Percentiles rank a stretch among this genome's conserved stretches.
Evolutionary conservation across 2,888 invertebrate species (phyloP).

Genomic region (Plagodis pulveraria): DNA sequence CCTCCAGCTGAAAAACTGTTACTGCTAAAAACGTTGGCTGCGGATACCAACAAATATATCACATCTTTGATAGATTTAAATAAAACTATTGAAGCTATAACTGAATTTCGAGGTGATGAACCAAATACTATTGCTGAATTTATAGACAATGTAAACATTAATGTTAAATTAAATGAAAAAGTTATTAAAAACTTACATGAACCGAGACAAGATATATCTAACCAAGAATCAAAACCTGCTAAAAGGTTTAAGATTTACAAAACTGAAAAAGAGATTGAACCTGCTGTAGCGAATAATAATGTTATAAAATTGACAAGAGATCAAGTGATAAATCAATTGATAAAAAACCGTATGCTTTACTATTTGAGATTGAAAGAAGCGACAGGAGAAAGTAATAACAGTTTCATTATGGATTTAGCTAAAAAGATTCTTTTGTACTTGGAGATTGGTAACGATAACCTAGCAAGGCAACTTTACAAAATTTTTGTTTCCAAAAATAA

Average conservation of each 20-base stretch:
- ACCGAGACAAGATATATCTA: slow-evolving; percentile 21
- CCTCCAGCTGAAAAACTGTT: slow-evolving; percentile 55
- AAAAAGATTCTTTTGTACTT: slow-evolving; percentile 59
- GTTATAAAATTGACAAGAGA: slow-evolving; percentile 57
- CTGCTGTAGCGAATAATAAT: not conserved
- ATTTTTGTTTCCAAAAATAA: slow-evolving; percentile 52
- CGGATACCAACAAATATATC: slow-evolving; percentile 53
- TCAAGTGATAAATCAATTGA: slow-evolving; percentile 66
- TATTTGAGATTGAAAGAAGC: slow-evolving; percentile 60
- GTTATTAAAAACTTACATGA: slow-evolving; percentile 46
- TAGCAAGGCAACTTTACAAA: slow-evolving; percentile 69
- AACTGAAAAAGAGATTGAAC: not conserved
- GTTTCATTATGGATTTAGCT: slow-evolving; percentile 64
- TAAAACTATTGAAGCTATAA: slow-evolving; percentile 37
- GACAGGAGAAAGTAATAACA: slow-evolving; percentile 42
- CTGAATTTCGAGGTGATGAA: slow-evolving; percentile 43
- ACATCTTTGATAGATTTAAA: slow-evolving; percentile 53
- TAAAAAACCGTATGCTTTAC: slow-evolving; percentile 61
- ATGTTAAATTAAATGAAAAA: slow-evolving; percentile 54
- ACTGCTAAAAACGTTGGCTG: slow-evolving; percentile 60
- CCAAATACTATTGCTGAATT: slow-evolving; percentile 53
- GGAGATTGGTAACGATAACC: slow-evolving; percentile 55
- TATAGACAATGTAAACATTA: slow-evolving; percentile 49
- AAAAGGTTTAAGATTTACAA: slow-evolving; percentile 2
- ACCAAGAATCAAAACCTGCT: not conserved